phyloP scores from a whole-genome alignment of 2,797 vertebrate species.

The Gymnothorax reevesii region DNA sequence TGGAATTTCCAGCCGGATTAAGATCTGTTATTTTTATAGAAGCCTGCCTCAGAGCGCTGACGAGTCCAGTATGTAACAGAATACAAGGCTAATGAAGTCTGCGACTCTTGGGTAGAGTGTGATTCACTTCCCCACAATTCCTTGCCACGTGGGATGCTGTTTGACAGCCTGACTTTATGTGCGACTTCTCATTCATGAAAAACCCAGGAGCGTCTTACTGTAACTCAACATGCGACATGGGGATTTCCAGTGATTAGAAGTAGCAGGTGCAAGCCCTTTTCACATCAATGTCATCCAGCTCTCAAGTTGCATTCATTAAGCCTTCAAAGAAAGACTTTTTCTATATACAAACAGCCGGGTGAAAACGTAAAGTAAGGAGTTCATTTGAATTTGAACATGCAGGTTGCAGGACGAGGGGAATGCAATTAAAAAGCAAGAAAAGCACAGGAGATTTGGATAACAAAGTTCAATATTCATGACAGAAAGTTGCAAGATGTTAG shows the following conservation, averaged over 20 bases:
- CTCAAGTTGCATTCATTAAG: background rate
- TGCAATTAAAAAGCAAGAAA: background rate
- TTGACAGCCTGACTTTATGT: background rate
- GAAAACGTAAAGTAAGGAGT: background rate
- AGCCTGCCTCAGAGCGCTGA: background rate
- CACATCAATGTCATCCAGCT: conserved; percentile 7
- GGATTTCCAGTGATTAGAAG: conserved; percentile 44
- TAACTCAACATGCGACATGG: conserved; percentile 41
- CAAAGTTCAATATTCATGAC: background rate
- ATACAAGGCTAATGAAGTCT: background rate
- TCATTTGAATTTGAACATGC: background rate
- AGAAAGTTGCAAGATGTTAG: background rate
- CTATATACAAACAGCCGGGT: background rate
- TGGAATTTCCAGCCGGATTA: background rate
- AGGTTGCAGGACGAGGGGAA: background rate
- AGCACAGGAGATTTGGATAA: background rate
- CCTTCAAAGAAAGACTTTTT: conserved; percentile 10
- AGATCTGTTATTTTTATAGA: background rate
- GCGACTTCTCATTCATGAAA: background rate
- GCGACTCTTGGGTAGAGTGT: background rate
- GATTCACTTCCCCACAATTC: background rate
- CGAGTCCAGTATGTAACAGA: background rate
- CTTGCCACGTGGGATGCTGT: background rate
- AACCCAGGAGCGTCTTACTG: background rate
- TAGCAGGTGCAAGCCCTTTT: conserved; percentile 68